Conservation (phyloP, 2,888 invertebrate genomes). For the Colostygia pectinataria region DNA sequence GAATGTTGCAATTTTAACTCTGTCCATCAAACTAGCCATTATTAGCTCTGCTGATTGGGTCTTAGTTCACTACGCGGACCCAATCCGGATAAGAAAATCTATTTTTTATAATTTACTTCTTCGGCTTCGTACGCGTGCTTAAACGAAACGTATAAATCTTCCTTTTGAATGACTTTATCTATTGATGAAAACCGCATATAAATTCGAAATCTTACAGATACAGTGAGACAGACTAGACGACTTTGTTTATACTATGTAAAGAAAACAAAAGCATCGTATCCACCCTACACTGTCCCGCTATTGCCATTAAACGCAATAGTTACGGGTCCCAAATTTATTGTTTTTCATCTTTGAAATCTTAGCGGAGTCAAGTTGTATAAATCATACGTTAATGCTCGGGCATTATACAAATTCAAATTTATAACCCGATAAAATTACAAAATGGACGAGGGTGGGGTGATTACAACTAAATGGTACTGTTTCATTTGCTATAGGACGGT, state of each 20-base stretch:
- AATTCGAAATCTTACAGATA: too few relatives aligned
- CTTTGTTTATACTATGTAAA: neutral
- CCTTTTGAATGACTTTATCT: too few relatives aligned
- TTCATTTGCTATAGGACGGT: constrained; percentile 57
- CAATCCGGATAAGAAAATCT: too few relatives aligned
- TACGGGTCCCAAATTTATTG: constrained; percentile 80
- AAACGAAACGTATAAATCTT: too few relatives aligned
- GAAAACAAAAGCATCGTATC: constrained; percentile 37
- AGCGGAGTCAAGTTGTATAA: constrained; percentile 82
- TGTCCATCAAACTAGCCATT: too few relatives aligned
- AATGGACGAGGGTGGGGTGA: constrained; percentile 59
- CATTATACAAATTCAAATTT: constrained; percentile 84
- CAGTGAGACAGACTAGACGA: too few relatives aligned
- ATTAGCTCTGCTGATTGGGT: too few relatives aligned
- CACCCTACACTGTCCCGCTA: constrained; percentile 42
- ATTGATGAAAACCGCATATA: too few relatives aligned
- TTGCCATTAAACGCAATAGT: constrained; percentile 78
- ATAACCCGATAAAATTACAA: constrained; percentile 84
- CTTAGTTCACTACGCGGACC: too few relatives aligned
- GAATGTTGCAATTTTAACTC: too few relatives aligned
- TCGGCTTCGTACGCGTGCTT: too few relatives aligned
- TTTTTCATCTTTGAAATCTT: constrained; percentile 84
- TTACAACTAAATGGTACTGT: constrained; percentile 65
- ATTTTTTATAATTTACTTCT: too few relatives aligned
- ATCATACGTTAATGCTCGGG: constrained; percentile 80